A percentile compares a stretch with the other conserved stretches of the same genome.
Evolutionary conservation across 2,888 invertebrate genomes (phyloP).

Genomic region (Tridacna crocea): DNA sequence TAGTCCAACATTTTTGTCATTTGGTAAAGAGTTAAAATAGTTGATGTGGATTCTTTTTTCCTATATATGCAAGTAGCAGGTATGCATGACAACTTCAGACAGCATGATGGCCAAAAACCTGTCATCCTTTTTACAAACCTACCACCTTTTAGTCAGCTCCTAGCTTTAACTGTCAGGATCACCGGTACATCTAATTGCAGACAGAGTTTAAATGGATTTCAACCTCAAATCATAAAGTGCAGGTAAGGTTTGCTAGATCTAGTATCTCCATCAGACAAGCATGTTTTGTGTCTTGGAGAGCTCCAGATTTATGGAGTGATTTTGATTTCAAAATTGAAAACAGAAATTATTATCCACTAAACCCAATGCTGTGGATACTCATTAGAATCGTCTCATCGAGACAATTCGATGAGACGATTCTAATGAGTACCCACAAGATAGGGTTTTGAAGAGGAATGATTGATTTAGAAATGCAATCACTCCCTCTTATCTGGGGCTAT

Average conservation of each 20-base stretch:
- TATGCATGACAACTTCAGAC: constrained; percentile 17
- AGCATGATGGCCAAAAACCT: constrained; percentile 38
- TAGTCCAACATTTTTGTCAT: neutral
- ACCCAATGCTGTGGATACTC: too few species aligned
- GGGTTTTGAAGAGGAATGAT: too few species aligned
- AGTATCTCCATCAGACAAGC: neutral
- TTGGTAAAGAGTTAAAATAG: neutral
- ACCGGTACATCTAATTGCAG: constrained; percentile 22
- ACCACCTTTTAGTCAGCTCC: constrained; percentile 67
- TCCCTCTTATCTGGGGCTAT: too few species aligned
- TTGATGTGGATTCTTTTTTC: neutral
- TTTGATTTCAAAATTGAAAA: too few species aligned
- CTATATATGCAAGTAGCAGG: neutral
- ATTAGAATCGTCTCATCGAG: too few species aligned
- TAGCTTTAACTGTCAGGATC: constrained; percentile 65
- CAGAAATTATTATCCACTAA: too few species aligned
- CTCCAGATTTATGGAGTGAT: too few species aligned
- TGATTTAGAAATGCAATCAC: too few species aligned
- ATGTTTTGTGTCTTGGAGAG: too few species aligned
- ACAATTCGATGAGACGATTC: too few species aligned
- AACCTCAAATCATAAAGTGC: constrained; percentile 78
- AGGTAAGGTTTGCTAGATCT: constrained; percentile 59
- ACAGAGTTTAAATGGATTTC: constrained; percentile 55
- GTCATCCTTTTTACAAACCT: constrained; percentile 72
- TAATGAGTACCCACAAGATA: too few species aligned